Conservation (phyloP, 2,113 vertebrate genomes). For the Phalacrocorax carbo region DNA sequence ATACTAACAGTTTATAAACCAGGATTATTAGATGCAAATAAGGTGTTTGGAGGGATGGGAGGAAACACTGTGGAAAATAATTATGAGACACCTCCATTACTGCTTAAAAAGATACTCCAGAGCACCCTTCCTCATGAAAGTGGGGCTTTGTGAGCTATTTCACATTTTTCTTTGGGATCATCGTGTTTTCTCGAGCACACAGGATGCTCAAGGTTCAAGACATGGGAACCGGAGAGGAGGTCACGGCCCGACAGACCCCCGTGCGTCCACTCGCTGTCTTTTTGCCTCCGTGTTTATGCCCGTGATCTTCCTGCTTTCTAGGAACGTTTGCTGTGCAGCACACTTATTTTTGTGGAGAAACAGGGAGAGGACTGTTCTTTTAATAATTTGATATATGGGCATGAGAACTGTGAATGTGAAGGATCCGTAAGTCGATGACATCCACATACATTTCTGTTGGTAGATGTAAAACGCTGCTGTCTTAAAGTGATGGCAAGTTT, state of each 20-base stretch:
- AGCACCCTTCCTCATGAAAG: not conserved
- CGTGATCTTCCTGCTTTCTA: not conserved
- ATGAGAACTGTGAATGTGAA: not conserved
- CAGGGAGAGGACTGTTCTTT: not conserved
- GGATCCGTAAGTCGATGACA: not conserved
- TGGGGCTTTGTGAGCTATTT: not conserved
- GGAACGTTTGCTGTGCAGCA: not conserved
- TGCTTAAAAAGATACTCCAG: not conserved
- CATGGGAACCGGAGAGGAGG: not conserved
- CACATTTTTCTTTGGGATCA: not conserved
- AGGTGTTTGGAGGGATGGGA: not conserved
- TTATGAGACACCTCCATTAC: not conserved
- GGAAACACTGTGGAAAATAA: not conserved
- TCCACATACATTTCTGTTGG: not conserved
- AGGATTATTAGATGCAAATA: not conserved
- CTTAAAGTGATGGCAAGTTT: not conserved
- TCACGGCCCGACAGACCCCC: not conserved
- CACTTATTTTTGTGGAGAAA: not conserved
- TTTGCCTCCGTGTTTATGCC: rapidly evolving
- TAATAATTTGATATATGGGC: not conserved
- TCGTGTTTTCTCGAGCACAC: not conserved
- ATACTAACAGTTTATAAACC: not conserved
- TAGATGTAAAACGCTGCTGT: not conserved
- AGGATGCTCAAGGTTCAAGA: not conserved
- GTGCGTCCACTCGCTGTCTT: rapidly evolving